Base-by-base conservation (phyloP, 2,113 vertebrate species). In the Apistogramma diplotaenia region DNA sequence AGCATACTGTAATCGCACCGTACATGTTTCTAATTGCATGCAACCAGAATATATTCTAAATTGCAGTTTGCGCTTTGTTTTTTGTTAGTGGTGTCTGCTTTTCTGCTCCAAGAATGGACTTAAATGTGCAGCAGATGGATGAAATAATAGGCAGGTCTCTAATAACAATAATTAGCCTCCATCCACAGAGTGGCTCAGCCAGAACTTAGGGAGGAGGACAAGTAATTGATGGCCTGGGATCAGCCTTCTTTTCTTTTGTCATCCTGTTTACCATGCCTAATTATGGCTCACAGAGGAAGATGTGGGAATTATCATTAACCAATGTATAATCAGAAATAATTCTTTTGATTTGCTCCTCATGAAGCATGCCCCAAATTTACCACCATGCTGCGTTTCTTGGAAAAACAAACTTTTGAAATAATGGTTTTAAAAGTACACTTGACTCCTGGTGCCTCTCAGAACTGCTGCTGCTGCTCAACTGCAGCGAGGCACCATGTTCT, bases 91-190 rank as follows among this genome's bases (percentile, higher is more conserved):
- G 76, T 19, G 19, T 25, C 62, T 59, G 58, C 43, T 46, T 65
- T 79, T 76, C 61, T 71, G 57, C 74, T 76, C 23, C 11, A 60
- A 76, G 78, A 85, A 76, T 61, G 37, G 62, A 60, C 74, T 91
- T 88, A 78, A 87, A 91, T 87, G 85, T 81, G 78, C 46, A 89
- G 81, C 81, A 88, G 90, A 91, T 86, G 91, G 91, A 90, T 87
- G 89, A 89, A 95, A 89, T 92, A 94, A 93, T 92, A 84, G 81
- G 84, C 90, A 91, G 84, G 87, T 92, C 85, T 84, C 73, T 92
- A 93, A 95, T 93, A 91, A 92, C 92, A 90, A 94, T 95, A 92
- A 96, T 96, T 95, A 95, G 87, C 73, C 85, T 89, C 80, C 88
- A 84, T 91, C 79, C 88, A 84, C 89, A 76, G 75, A 71, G 83